Conservation (phyloP, 1,140 invertebrate genomes). For the Linepithema humile region DNA sequence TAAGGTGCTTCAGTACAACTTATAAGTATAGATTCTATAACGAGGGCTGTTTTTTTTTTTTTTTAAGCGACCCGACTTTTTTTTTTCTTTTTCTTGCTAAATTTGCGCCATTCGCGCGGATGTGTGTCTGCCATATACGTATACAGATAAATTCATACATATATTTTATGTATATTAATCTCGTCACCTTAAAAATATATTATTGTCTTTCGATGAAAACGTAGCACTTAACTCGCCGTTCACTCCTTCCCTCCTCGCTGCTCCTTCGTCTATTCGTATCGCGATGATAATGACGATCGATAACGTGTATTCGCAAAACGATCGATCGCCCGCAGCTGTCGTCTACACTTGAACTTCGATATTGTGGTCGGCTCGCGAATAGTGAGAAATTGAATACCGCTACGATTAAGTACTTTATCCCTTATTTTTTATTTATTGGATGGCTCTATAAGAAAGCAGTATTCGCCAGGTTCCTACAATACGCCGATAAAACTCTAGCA, state of each 20-base stretch:
- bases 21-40: conserved; percentile 65
- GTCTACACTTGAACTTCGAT: neutral
- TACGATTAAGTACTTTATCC: conserved; percentile 4
- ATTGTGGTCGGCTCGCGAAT: neutral
- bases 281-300: neutral
- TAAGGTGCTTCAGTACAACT: conserved; percentile 76
- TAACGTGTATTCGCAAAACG: conserved; percentile 12
- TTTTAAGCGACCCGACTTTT: neutral
- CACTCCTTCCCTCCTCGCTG: neutral
- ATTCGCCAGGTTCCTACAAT: conserved; percentile 1
- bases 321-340: neutral
- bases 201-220: conserved; percentile 85
- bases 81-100: conserved; percentile 2
- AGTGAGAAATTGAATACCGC: neutral
- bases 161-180: conserved; percentile 67
- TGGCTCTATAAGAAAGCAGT: conserved; percentile 39
- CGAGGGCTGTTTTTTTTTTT: conserved; percentile 11
- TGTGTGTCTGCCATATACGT: conserved; percentile 59
- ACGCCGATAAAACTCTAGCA: neutral
- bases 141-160: conserved; percentile 75
- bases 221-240: conserved; percentile 78
- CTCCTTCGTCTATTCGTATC: neutral
- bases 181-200: conserved; percentile 83
- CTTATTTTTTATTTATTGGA: conserved; percentile 46
- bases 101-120: neutral